Evolutionary conservation across 2,888 invertebrate species (phyloP).

Genomic region (Campoletis raptor): DNA sequence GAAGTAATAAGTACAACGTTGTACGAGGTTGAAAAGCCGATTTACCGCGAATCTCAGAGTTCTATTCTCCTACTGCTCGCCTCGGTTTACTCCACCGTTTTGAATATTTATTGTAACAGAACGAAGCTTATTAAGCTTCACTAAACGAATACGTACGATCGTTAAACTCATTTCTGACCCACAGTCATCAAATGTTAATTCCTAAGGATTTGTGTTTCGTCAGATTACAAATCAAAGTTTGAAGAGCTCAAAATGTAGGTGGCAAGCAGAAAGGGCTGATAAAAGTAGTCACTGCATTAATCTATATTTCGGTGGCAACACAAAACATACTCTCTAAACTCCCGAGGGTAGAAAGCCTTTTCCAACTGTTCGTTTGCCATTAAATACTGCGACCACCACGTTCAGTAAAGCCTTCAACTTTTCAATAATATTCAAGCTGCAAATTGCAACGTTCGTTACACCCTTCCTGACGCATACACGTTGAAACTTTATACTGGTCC

Average conservation of each 20-base stretch:
- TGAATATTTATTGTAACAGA: constrained; percentile 2
- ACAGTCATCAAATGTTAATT: background rate
- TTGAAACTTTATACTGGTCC: background rate
- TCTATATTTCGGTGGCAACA: background rate
- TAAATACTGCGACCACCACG: background rate
- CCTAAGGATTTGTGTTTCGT: background rate
- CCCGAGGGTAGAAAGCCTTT: background rate
- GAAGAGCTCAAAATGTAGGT: background rate
- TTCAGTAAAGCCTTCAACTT: background rate
- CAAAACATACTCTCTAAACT: background rate
- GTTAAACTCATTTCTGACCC: constrained; percentile 11
- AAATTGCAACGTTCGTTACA: background rate
- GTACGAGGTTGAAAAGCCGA: constrained; percentile 30
- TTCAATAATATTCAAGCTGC: background rate
- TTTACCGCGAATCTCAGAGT: constrained; percentile 9
- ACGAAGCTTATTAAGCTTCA: constrained; percentile 27
- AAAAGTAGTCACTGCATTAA: background rate
- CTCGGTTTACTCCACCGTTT: background rate
- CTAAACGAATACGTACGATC: constrained; percentile 8
- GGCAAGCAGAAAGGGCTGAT: background rate
- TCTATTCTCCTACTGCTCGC: background rate
- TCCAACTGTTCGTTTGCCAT: constrained; percentile 1
- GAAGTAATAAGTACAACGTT: constrained; percentile 41
- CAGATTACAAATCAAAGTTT: background rate
- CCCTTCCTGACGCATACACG: background rate